These are phyloP conservation scores for Graptemys geographica DNA, from an alignment of 2,797 vertebrate genomes.

Conservation along the genomic window DNA sequence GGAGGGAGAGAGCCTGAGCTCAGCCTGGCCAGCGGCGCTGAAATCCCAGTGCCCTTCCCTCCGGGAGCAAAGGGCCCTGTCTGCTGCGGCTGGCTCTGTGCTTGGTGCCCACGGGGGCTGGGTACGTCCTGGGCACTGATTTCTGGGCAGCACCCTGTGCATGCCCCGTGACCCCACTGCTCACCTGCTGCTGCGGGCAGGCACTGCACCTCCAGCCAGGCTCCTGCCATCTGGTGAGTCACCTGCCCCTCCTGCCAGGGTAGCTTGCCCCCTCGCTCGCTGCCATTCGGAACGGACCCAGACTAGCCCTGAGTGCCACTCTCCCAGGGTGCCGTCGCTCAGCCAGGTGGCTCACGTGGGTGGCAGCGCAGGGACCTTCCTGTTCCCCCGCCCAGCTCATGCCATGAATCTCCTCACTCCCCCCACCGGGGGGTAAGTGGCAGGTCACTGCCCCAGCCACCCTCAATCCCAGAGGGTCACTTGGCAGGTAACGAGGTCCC, in stretches of 20 bases:
- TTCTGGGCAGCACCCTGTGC: not conserved
- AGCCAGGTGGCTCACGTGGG: not conserved
- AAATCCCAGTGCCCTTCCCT: not conserved
- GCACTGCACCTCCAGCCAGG: too few species aligned
- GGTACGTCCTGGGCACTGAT: too few species aligned
- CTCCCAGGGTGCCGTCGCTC: not conserved
- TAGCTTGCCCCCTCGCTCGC: not conserved
- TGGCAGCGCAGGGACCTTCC: not conserved
- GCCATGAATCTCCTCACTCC: not conserved
- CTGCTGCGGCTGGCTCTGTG: not conserved
- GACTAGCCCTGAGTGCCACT: rapidly evolving
- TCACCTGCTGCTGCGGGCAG: too few species aligned
- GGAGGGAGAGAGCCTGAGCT: not conserved
- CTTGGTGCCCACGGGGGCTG: not conserved
- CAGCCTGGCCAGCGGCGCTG: too few species aligned
- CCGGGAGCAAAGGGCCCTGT: too few species aligned
- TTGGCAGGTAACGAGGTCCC: not conserved
- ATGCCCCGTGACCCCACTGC: too few species aligned
- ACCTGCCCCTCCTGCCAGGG: too few species aligned
- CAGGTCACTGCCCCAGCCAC: not conserved
- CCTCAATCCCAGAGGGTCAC: not conserved
- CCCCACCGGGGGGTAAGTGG: too few species aligned
- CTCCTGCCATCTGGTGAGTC: too few species aligned
- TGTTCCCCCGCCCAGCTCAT: not conserved
- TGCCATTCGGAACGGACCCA: not conserved